Evolutionary conservation across 2,113 vertebrate species (phyloP), one percentile per base, ranked within the genome.

Genomic region (Apteryx owenii): DNA sequence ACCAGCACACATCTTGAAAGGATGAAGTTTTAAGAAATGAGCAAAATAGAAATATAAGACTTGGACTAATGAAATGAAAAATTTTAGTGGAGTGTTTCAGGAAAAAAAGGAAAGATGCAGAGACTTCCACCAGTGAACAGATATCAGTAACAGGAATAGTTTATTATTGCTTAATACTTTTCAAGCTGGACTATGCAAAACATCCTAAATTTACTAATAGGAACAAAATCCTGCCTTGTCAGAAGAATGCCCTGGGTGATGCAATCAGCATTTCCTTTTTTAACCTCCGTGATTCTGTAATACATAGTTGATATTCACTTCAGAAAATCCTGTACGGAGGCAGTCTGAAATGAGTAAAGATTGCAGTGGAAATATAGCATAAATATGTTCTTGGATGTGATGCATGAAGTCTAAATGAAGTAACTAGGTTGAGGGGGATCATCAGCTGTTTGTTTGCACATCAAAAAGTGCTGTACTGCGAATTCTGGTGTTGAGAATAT

Each of bases 311-410:
- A 50, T 95, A 89, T 0, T 65, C 21, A 33, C 80, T 96, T 90
- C 44, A 83, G 82, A 83, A 86, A 85, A 36, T 68, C 51, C n/a
- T 66, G 40, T 78, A 76, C 46, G 31, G 56, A 88, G 36, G 60
- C n/a, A 50, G 40, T 25, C 5, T 62, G 77, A 94, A 65, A 83
- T 89, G 92, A 95, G 53, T 54, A 84, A 88, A 86, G 82, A 69
- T 54, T 86, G 64, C 85, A 73, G 1, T 66, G 70, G 70, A 85
- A 91, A 65, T 11, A 60, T 36, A 70, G 40, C 29, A 73, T 89
- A 36, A 95, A 93, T 77, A 70, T 50, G 22, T 36, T 56, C 31
- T 70, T 66, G 46, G 21, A 75, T 92, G 50, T 76, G 62, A 36
- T 61, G 65, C 2, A 29, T 36, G 6, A 31, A 18, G 29, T 83